Percentiles rank a stretch among this genome's conserved stretches.
Evolutionary conservation across 1,140 invertebrate genomes (phyloP).

Genomic region (Solen grandis): DNA sequence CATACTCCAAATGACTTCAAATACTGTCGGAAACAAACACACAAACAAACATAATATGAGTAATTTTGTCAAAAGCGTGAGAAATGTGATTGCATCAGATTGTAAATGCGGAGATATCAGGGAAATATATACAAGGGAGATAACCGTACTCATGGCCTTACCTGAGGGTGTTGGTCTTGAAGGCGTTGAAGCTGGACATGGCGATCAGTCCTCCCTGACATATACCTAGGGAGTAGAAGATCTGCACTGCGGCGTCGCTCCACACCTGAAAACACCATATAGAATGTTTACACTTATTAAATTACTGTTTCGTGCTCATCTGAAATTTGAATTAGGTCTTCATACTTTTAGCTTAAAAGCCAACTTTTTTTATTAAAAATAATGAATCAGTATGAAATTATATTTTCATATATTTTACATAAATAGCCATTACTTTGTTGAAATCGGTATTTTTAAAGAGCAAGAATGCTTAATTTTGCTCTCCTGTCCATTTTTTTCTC

Average conservation of each 20-base stretch:
- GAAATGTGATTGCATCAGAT: no score
- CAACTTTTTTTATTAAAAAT: background rate
- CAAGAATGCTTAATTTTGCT: no score
- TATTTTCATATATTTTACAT: constrained; percentile 14
- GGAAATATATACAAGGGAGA: no score
- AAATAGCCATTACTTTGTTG: background rate
- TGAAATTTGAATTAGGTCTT: background rate
- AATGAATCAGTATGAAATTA: constrained; percentile 4
- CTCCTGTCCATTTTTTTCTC: no score
- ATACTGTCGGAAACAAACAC: no score
- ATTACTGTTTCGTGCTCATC: background rate
- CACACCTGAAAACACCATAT: constrained; percentile 80
- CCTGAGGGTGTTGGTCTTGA: constrained; percentile 76
- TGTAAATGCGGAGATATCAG: no score
- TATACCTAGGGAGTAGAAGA: constrained; percentile 91
- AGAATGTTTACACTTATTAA: background rate
- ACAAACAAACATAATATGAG: no score
- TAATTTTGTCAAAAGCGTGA: no score
- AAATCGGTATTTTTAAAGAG: no score
- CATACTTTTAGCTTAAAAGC: no score
- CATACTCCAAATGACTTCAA: no score
- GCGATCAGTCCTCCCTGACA: constrained; percentile 95
- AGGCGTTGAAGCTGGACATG: constrained; percentile 92
- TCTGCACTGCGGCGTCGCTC: constrained; percentile 92
- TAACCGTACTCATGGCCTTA: no score